Conservation (phyloP, 2,113 vertebrate genomes). For the Eolophus roseicapilla region DNA sequence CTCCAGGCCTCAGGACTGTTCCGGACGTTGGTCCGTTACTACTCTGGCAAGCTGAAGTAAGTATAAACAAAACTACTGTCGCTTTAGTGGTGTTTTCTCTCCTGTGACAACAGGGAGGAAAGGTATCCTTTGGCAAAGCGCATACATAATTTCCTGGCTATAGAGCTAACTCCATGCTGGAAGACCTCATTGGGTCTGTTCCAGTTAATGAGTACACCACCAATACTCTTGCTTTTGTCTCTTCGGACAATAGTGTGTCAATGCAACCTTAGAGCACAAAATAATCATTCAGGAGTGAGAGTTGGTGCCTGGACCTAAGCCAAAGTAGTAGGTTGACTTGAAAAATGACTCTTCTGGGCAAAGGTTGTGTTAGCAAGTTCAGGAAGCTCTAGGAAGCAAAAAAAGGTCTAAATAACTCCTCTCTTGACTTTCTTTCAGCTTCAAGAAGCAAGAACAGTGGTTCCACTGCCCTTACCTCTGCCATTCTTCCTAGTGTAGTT, state of each 20-base stretch:
- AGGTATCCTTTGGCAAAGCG: not conserved
- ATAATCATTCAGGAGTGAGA: not conserved
- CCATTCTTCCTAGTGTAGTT: not conserved
- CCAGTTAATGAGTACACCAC: not conserved
- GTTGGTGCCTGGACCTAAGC: not conserved
- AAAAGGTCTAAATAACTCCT: not conserved
- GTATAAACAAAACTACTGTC: not conserved
- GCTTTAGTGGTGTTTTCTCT: not conserved
- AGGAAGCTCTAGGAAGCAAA: not conserved
- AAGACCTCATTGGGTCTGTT: not conserved
- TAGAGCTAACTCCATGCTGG: not conserved
- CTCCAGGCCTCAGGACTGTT: not conserved
- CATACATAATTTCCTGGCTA: not conserved
- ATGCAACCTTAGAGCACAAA: not conserved
- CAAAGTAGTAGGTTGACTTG: not conserved
- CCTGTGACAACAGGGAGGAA: not conserved
- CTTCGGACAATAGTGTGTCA: not conserved
- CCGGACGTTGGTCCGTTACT: not conserved
- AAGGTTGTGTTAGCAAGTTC: not conserved
- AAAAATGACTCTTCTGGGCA: not conserved
- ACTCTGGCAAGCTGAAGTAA: not conserved
- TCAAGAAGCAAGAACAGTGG: slow-evolving; percentile 7
- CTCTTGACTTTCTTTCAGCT: slow-evolving; percentile 10
- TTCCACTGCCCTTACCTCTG: not conserved
- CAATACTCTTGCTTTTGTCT: not conserved